phyloP scores from a whole-genome alignment of 2,888 invertebrate species.

The Smittia sp. region DNA sequence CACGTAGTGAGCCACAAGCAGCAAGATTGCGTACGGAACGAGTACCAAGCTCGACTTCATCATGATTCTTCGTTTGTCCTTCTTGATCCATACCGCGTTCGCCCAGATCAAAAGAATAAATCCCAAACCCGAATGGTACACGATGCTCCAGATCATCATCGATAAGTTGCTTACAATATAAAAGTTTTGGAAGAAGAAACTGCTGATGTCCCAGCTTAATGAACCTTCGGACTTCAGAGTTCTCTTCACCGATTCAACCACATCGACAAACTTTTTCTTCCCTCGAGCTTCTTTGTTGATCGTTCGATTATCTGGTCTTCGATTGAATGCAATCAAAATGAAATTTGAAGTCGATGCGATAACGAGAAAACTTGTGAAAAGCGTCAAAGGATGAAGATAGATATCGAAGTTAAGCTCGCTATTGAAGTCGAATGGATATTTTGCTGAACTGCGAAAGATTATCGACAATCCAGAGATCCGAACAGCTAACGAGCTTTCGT shows the following conservation, averaged over 20 bases:
- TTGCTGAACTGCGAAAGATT: background rate
- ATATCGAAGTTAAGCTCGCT: background rate
- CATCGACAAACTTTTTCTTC: background rate
- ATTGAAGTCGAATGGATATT: background rate
- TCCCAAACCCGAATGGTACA: conserved; percentile 72
- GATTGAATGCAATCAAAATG: background rate
- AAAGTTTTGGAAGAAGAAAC: background rate
- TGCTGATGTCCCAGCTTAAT: background rate
- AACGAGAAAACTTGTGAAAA: background rate
- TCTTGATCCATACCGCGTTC: conserved; percentile 68
- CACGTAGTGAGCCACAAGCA: conserved; percentile 1
- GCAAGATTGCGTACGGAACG: conserved; percentile 55
- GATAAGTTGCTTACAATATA: background rate
- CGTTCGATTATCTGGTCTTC: background rate
- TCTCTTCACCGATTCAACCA: too few species aligned
- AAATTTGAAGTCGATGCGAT: background rate
- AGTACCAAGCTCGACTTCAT: conserved; percentile 64
- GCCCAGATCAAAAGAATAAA: conserved; percentile 66
- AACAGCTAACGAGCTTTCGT: background rate
- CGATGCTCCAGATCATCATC: conserved; percentile 65
- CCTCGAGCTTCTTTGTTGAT: background rate
- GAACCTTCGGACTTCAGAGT: too few species aligned
- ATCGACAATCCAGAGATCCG: background rate
- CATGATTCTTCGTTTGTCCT: conserved; percentile 64
- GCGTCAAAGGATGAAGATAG: background rate